phyloP scores from a whole-genome alignment of 1,140 invertebrate species.

The Zaprionus capensis region DNA sequence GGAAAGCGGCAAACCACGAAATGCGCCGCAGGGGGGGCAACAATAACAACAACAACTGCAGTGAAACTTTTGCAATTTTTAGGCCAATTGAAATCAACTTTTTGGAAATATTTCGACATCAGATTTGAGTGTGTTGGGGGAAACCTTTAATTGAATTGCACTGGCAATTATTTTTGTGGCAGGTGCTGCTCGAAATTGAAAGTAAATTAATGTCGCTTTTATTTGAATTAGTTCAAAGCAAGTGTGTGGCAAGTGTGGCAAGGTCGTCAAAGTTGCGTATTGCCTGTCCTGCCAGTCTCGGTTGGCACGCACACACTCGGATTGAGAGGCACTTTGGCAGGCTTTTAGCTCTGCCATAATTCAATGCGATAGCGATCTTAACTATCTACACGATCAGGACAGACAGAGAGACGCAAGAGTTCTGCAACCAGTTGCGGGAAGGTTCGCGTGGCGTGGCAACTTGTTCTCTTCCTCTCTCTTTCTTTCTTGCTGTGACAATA shows the following conservation, averaged over 20 bases:
- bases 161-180: not conserved
- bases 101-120: slow-evolving; percentile 67
- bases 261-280: slow-evolving; percentile 63
- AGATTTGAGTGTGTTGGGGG: slow-evolving; percentile 20
- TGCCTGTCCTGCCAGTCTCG: slow-evolving; percentile 13
- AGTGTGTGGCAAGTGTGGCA: slow-evolving; percentile 21
- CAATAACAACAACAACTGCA: not conserved
- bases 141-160: slow-evolving; percentile 33
- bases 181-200: slow-evolving; percentile 42
- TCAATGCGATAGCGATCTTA: slow-evolving; percentile 78
- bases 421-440: slow-evolving; percentile 36
- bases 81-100: slow-evolving; percentile 46
- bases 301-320: slow-evolving; percentile 29
- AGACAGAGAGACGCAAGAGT: slow-evolving; percentile 35
- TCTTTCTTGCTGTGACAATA: slow-evolving; percentile 6
- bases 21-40: slow-evolving; percentile 59
- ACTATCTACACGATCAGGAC: slow-evolving; percentile 77
- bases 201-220: slow-evolving; percentile 29
- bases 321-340: slow-evolving; percentile 61
- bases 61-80: slow-evolving; percentile 55
- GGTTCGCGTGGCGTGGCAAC: slow-evolving; percentile 34
- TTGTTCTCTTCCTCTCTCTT: slow-evolving; percentile 1
- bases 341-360: slow-evolving; percentile 80
- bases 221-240: slow-evolving; percentile 53
- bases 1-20: slow-evolving; percentile 55